phyloP scores from a whole-genome alignment of 2,113 vertebrate genomes.

The Coptodon rendalli region DNA sequence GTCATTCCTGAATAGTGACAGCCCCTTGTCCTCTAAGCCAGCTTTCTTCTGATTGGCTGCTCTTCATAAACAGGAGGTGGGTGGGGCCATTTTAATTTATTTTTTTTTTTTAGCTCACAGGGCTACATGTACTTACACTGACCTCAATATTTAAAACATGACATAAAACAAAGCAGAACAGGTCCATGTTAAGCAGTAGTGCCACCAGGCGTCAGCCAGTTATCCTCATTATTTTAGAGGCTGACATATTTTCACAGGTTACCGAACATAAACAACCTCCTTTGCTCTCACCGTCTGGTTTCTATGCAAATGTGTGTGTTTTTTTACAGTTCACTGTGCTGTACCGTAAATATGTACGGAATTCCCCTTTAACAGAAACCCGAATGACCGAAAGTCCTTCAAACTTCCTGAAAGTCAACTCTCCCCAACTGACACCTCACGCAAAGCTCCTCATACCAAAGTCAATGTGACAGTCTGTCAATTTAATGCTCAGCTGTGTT shows the following conservation, averaged over 20 bases:
- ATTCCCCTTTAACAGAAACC: background rate
- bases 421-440: background rate
- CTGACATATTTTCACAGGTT: background rate
- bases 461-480: background rate
- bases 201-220: background rate
- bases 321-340: background rate
- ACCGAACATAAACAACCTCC: background rate
- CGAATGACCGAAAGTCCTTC: background rate
- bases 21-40: background rate
- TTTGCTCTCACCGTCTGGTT: background rate
- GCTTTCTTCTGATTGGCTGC: background rate
- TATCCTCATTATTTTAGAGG: background rate
- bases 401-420: background rate
- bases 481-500: background rate
- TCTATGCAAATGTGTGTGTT: background rate
- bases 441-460: background rate
- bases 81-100: background rate
- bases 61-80: background rate
- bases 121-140: background rate
- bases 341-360: background rate
- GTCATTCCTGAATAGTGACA: background rate
- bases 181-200: background rate
- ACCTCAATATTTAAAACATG: background rate
- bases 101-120: rapidly evolving
- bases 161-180: background rate